A percentile compares a stretch with the other conserved stretches of the same genome.
These are phyloP conservation scores for Tachysurus vachellii DNA, from an alignment of 2,113 vertebrate species.

Conservation along the genomic window DNA sequence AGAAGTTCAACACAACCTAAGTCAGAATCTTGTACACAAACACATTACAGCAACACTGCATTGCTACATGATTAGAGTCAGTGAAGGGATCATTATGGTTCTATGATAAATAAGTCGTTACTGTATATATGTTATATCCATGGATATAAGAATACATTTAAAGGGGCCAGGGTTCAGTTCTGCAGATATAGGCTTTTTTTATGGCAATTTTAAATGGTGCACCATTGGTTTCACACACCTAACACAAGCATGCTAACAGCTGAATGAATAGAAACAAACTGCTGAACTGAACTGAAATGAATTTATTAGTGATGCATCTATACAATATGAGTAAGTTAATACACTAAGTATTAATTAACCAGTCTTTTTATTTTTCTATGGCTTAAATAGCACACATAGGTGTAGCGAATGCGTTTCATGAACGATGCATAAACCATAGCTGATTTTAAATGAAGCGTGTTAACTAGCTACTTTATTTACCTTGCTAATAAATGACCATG, in stretches of 20 bases:
- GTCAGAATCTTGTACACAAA: neutral
- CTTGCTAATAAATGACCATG: neutral
- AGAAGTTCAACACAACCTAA: neutral
- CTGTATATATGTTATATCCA: too few species aligned
- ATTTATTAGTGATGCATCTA: neutral
- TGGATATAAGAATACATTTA: slow-evolving; percentile 25
- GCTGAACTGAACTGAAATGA: neutral
- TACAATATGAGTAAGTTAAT: neutral
- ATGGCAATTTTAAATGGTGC: neutral
- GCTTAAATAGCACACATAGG: neutral
- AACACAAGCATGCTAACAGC: neutral
- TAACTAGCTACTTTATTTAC: neutral
- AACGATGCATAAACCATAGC: neutral
- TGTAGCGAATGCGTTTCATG: neutral
- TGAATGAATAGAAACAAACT: neutral
- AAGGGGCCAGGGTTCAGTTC: slow-evolving; percentile 1
- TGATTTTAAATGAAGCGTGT: neutral
- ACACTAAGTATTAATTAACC: neutral
- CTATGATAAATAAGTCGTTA: neutral
- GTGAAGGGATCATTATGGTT: slow-evolving; percentile 9
- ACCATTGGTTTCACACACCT: neutral
- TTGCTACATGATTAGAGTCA: slow-evolving; percentile 28
- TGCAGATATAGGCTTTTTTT: neutral
- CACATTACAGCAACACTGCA: neutral
- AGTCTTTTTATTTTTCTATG: neutral